phyloP scores from a whole-genome alignment of 2,113 vertebrate species.

The western clawed frog (Xenopus tropicalis) region DNA sequence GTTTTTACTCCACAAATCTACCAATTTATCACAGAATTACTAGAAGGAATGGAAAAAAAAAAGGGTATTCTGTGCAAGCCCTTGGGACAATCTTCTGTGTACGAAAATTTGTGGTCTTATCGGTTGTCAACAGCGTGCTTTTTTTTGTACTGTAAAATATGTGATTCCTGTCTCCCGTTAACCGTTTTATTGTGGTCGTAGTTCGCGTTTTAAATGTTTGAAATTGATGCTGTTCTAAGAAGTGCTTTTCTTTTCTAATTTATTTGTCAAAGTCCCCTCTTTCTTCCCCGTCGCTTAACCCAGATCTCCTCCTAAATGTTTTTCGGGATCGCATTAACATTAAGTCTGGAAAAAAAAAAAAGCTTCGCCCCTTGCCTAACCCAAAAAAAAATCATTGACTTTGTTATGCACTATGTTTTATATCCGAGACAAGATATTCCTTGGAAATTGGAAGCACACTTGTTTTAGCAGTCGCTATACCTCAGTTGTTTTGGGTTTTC shows the following conservation, averaged over 20 bases:
- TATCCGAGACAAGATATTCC: slow-evolving; percentile 71
- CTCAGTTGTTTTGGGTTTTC: slow-evolving; percentile 73
- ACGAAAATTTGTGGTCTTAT: slow-evolving; percentile 75
- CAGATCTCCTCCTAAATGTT: slow-evolving; percentile 68
- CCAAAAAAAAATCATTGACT: slow-evolving; percentile 66
- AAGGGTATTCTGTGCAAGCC: slow-evolving; percentile 61
- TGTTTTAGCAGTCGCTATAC: slow-evolving; percentile 75
- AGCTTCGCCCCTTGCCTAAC: slow-evolving; percentile 75
- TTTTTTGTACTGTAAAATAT: slow-evolving; percentile 85
- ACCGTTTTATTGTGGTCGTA: slow-evolving; percentile 80
- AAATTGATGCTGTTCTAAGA: slow-evolving; percentile 81
- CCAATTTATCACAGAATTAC: slow-evolving; percentile 55
- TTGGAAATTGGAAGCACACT: slow-evolving; percentile 77
- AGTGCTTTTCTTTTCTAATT: slow-evolving; percentile 80
- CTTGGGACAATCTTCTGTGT: slow-evolving; percentile 88
- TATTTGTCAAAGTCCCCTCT: slow-evolving; percentile 73
- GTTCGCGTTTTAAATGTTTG: slow-evolving; percentile 82
- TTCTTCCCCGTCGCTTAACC: slow-evolving; percentile 70
- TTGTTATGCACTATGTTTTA: slow-evolving; percentile 94
- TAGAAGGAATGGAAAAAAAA: slow-evolving; percentile 62
- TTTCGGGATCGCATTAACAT: slow-evolving; percentile 52
- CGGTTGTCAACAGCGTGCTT: slow-evolving; percentile 72
- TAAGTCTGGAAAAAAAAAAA: slow-evolving; percentile 66
- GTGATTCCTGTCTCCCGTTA: slow-evolving; percentile 76
- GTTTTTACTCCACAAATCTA: slow-evolving; percentile 17